Percentiles rank a stretch among this genome's conserved stretches.
phyloP scores from a whole-genome alignment of 37 sponge, comb jelly and placozoan species.

The Diacarnus erythraeanus region DNA sequence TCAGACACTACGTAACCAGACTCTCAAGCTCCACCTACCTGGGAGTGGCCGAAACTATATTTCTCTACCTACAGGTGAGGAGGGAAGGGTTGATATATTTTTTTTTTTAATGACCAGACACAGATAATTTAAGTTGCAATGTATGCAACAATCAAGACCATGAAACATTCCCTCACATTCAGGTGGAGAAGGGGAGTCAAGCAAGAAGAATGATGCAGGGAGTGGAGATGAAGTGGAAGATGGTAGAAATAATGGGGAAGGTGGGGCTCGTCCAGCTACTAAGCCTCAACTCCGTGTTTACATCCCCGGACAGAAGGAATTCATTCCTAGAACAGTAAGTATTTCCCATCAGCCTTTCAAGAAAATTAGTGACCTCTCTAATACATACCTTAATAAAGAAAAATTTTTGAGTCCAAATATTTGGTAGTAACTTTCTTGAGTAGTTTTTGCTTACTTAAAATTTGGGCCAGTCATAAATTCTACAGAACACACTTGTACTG shows the following conservation, averaged over 20 bases:
- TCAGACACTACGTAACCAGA: conserved; percentile 54
- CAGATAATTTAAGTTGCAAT: neutral
- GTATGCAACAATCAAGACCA: too few species aligned
- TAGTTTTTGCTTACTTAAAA: too few species aligned
- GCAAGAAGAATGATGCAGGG: neutral
- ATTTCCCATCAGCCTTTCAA: too few species aligned
- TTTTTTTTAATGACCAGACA: neutral
- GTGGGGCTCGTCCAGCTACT: conserved; percentile 15
- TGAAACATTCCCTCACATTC: too few species aligned
- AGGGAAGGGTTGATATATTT: neutral
- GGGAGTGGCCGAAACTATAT: conserved; percentile 76
- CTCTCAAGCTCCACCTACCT: conserved; percentile 79
- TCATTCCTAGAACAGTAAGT: conserved; percentile 56
- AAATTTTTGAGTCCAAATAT: too few species aligned
- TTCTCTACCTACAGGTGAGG: conserved; percentile 32
- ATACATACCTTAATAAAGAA: too few species aligned
- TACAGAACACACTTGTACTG: neutral
- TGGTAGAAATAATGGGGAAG: conserved; percentile 12
- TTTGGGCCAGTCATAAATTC: neutral
- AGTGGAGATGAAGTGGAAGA: neutral
- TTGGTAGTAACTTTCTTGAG: too few species aligned
- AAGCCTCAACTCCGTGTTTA: conserved; percentile 72
- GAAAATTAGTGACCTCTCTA: too few species aligned
- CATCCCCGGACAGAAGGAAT: conserved; percentile 77
- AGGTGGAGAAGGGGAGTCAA: neutral